These are phyloP conservation scores for Tinea trinotella DNA, from an alignment of 2,888 invertebrate species.

Conservation along the genomic window DNA sequence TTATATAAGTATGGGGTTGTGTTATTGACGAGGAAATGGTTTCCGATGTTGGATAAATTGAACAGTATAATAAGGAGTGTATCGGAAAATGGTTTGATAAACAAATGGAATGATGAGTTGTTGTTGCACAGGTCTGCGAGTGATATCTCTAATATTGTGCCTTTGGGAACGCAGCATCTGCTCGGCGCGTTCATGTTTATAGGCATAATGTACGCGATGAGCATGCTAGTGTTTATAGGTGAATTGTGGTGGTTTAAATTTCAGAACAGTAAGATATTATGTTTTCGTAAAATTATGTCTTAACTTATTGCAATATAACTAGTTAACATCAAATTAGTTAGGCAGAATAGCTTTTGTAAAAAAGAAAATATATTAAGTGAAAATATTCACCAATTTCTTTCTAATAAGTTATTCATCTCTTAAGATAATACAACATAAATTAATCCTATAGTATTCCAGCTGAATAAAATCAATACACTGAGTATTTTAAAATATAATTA, in stretches of 20 bases:
- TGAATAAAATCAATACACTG: no score
- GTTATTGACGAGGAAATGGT: constrained; percentile 57
- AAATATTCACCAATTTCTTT: no score
- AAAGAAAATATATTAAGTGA: no score
- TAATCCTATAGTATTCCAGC: no score
- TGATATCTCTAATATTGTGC: constrained; percentile 43
- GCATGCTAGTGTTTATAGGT: constrained; percentile 45
- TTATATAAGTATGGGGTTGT: constrained; percentile 67
- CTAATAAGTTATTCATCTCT: no score
- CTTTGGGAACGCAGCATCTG: constrained; percentile 53
- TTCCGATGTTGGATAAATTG: constrained; percentile 54
- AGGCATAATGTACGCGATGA: constrained; percentile 49
- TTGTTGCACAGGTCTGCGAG: constrained; percentile 38
- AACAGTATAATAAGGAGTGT: constrained; percentile 61
- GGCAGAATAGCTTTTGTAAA: no score
- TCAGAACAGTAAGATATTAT: no score
- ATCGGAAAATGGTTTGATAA: constrained; percentile 61
- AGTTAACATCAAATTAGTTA: no score
- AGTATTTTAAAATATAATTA: no score
- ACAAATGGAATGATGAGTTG: constrained; percentile 62
- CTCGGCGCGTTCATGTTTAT: constrained; percentile 63
- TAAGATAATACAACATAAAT: no score
- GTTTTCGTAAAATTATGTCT: no score
- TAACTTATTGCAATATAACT: no score
- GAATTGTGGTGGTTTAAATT: constrained; percentile 36